Base-by-base conservation (phyloP, 2,113 vertebrate genomes). In the Rhabdomys dilectus region DNA sequence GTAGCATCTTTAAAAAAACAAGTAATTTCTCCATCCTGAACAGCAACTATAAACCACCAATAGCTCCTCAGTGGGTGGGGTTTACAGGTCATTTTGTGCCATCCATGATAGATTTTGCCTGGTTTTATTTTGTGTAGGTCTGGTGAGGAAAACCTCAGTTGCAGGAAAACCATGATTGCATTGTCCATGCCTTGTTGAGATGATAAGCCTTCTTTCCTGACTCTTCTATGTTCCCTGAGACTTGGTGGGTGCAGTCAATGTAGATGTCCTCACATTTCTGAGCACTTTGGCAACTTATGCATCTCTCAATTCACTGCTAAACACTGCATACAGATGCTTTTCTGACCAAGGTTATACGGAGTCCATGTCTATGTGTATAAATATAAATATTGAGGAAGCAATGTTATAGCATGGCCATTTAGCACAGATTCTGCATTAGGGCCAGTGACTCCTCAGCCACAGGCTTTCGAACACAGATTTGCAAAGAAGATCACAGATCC, bases 191-290 rank as follows among this genome's bases (percentile, higher is more conserved):
- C 42, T 2, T 68, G 19, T 36, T 1, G 15, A 68, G 19, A 87
- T 51, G 19, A 22, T 36, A 22, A 36, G 17, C 31, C 66, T 36
- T 68, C 42, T 64, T 42, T 39, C 22, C 11, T 75, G 13, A 31
- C 5, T 36, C 62, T 87, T 87, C 10, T 36, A 8, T 2, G 0
- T 12, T 66, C 17, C 42, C 42, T 34, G 42, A 36, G 31, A 36
- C 31, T 36, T 34, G 9, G 5, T 22, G 5, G 31, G 42, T 66
- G 5, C 0, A 10, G 9, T 22, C 62, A 48, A 22, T 13, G 0
- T 36, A 34, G 42, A 48, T 36, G 5, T 45, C 31, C 17, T 68
- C 42, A 36, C 17, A 51, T 86, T 68, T 86, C 17, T 68, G 17
- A 68, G 8, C 16, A 31, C 39, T 45, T 60, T 62, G 24, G 1